Evolutionary conservation across 2,888 invertebrate genomes (phyloP).

Genomic region (Synanthedon andrenaeformis): DNA sequence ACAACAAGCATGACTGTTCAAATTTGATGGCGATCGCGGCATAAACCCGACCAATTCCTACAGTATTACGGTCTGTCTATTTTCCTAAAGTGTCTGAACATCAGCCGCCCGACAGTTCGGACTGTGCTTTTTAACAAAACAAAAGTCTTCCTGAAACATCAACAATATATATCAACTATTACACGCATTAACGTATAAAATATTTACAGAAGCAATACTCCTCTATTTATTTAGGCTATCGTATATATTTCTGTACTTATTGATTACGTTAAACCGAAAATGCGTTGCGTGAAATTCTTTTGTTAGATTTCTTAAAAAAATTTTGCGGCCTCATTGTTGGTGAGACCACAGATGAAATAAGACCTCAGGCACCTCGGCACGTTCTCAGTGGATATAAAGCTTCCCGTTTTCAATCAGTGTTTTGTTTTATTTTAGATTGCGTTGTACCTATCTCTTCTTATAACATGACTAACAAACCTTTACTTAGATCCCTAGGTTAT

Average conservation of each 20-base stretch:
- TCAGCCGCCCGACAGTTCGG: conserved; percentile 30
- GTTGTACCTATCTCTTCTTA: no score
- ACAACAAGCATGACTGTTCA: not conserved
- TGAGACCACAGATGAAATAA: no score
- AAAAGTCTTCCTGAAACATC: conserved; percentile 45
- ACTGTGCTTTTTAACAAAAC: conserved; percentile 47
- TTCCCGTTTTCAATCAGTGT: no score
- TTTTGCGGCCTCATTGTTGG: no score
- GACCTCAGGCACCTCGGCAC: no score
- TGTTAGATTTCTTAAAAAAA: not conserved
- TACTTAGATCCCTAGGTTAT: no score
- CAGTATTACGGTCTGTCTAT: conserved; percentile 44
- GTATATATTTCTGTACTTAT: conserved; percentile 18
- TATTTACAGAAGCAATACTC: conserved; percentile 24
- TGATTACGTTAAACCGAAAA: conserved; percentile 22
- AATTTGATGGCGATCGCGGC: not conserved
- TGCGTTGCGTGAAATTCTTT: conserved; percentile 5
- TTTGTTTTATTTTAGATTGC: no score
- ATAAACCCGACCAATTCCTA: conserved; percentile 5
- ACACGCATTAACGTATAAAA: conserved; percentile 23
- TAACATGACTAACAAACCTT: no score
- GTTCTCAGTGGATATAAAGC: no score
- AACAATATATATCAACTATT: conserved; percentile 43
- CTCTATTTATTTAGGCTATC: conserved; percentile 35
- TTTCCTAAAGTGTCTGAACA: conserved; percentile 48